Evolutionary conservation across 2,888 invertebrate species (phyloP), one percentile per base, ranked within the genome.

Genomic region (Epinotia bilunana): DNA sequence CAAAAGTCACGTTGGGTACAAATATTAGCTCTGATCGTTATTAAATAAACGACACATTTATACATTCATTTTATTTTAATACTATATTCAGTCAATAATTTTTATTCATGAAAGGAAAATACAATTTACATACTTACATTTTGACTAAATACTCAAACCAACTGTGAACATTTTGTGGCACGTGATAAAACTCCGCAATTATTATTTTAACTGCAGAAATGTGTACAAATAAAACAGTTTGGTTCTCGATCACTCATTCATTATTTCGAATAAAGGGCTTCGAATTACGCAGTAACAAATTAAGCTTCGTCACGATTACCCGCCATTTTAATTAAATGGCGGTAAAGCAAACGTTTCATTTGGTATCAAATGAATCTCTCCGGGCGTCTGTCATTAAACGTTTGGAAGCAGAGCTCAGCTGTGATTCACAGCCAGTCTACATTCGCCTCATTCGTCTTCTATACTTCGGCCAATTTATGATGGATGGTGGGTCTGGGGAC

Each of bases 321-420:
- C 61, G 20, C 43, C 39, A 63, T 55, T 73, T 73, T 62, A 2
- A 57, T 62, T 57, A 58, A 63, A 68, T 43, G 67, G 68, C 55
- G 72, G 72, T 68, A 62, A 57, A 53, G 53, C 62, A 53, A 62
- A 57, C 63, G 63, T 58, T 70, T 49, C 28, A 70, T 74, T 64
- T 70, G 20, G n/a, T 49, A 33, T 64, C 13, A 18, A 57, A 73
- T 63, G 57, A 62, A 57, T 68, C 43, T 62, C 67, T 12, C 46
- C 16, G 39, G 33, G 5, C 43, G 46, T 39, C 39, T 63, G 58
- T 39, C 58, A 74, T 63, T 74, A 74, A 64, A 49, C 23, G 18
- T 46, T 28, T 68, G 23, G 23, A 61, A 58, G 23, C 23, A 58
- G 55, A 58, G 58, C 28, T 53, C 11, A 33, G 39, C 9, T 39